phyloP scores from a whole-genome alignment of 2,888 invertebrate genomes.

The Fissipunctia ypsillon region DNA sequence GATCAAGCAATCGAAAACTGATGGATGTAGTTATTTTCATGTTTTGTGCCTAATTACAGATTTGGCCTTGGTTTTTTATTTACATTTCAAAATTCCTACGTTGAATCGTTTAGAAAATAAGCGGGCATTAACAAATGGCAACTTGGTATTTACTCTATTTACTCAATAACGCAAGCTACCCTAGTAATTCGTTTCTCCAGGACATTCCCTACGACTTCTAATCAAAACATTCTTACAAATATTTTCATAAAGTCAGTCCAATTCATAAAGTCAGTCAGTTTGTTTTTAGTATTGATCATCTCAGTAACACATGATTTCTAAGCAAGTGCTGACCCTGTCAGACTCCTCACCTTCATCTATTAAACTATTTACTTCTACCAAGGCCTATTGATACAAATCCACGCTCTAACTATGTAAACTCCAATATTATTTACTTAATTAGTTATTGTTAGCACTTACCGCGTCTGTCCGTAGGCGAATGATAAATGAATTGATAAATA shows the following conservation, averaged over 20 bases:
- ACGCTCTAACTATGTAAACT: constrained; percentile 23
- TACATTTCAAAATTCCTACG: constrained; percentile 1
- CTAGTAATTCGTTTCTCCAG: background rate
- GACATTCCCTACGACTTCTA: background rate
- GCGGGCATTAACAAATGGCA: background rate
- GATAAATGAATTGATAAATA: constrained; percentile 66
- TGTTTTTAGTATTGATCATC: background rate
- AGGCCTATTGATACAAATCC: constrained; percentile 36
- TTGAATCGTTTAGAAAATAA: constrained; percentile 7
- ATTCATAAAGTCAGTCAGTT: background rate
- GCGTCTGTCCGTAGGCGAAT: constrained; percentile 53
- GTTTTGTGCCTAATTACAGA: background rate
- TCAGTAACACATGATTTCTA: background rate
- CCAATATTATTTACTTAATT: constrained; percentile 56
- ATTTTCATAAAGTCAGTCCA: background rate
- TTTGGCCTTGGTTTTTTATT: constrained; percentile 13
- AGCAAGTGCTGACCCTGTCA: constrained; percentile 15
- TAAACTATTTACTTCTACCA: constrained; percentile 25
- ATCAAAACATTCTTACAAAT: background rate
- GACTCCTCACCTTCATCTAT: constrained; percentile 19
- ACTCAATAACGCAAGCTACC: background rate
- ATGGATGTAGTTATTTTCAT: constrained; percentile 8
- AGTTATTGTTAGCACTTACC: constrained; percentile 62
- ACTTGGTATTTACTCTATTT: constrained; percentile 4
- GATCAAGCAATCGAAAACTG: constrained; percentile 12